Percentiles rank a stretch among this genome's conserved stretches.
Evolutionary conservation across 2,797 vertebrate species (phyloP).

Genomic region (Leuciscus waleckii): DNA sequence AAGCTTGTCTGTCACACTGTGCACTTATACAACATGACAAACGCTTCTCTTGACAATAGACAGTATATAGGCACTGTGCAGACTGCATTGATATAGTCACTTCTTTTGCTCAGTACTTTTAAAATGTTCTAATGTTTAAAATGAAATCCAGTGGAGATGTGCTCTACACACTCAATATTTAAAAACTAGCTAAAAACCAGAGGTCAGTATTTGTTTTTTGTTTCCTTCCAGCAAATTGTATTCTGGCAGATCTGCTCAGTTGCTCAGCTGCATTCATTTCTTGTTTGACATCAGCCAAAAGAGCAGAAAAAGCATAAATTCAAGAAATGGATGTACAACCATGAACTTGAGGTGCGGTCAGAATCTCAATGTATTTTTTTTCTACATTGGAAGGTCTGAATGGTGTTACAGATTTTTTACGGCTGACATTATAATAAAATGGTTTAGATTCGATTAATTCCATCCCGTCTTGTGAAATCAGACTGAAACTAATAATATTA

Average conservation of each 20-base stretch:
- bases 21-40: not conserved
- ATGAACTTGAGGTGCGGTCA: slow-evolving; percentile 13
- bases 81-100: not conserved
- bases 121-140: not conserved
- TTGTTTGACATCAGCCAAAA: slow-evolving; percentile 9
- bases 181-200: not conserved
- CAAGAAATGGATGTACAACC: not conserved
- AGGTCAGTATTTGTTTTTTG: not conserved
- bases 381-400: not conserved
- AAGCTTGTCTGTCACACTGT: slow-evolving; percentile 5
- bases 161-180: not conserved
- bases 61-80: too few species aligned
- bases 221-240: not conserved
- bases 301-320: slow-evolving; percentile 8
- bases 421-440: not conserved
- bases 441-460: not conserved
- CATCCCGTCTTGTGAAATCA: not conserved
- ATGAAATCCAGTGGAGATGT: not conserved
- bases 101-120: not conserved
- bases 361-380: not conserved
- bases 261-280: slow-evolving; percentile 6
- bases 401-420: not conserved
- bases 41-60: not conserved
- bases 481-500: not conserved
- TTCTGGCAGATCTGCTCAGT: slow-evolving; percentile 1